Percentiles rank a stretch among this genome's conserved stretches.
These are phyloP conservation scores for Clivina fossor DNA, from an alignment of 2,888 invertebrate species.

Conservation along the genomic window DNA sequence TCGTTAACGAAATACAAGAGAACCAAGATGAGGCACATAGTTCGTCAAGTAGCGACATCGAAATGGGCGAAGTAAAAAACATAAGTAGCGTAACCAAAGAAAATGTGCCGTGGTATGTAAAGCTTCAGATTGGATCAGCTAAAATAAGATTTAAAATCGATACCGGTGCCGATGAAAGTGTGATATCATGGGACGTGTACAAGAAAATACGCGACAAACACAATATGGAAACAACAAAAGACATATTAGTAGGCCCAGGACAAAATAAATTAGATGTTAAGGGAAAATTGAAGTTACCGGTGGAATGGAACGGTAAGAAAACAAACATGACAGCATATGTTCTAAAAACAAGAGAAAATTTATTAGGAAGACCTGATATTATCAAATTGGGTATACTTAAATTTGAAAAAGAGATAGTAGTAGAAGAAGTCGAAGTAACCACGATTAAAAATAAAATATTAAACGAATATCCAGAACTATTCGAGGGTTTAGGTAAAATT, in stretches of 20 bases:
- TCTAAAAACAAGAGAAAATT: conserved; percentile 16
- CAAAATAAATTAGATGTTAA: conserved; percentile 3
- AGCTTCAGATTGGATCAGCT: neutral
- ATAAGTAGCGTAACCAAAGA: neutral
- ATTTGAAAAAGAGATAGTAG: conserved; percentile 39
- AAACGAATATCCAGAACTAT: conserved; percentile 26
- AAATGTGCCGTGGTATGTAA: conserved; percentile 10
- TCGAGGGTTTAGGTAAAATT: conserved; percentile 38
- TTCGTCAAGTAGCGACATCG: neutral
- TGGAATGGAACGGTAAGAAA: conserved; percentile 1
- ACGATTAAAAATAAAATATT: conserved; percentile 6
- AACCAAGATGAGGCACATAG: neutral
- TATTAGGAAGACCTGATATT: conserved; percentile 37
- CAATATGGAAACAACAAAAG: neutral
- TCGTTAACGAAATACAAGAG: neutral
- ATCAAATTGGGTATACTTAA: conserved; percentile 22
- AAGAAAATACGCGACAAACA: neutral
- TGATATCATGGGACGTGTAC: conserved; percentile 14
- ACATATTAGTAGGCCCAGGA: conserved; percentile 10
- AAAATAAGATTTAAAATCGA: conserved; percentile 27
- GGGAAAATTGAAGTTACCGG: conserved; percentile 8
- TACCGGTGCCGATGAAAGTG: conserved; percentile 26
- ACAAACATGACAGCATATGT: conserved; percentile 1
- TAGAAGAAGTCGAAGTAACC: conserved; percentile 41
- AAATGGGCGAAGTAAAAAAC: neutral